Evolutionary conservation across 2,113 vertebrate genomes (phyloP), one percentile per base, ranked within the genome.

Genomic region (Pholis gunnellus): DNA sequence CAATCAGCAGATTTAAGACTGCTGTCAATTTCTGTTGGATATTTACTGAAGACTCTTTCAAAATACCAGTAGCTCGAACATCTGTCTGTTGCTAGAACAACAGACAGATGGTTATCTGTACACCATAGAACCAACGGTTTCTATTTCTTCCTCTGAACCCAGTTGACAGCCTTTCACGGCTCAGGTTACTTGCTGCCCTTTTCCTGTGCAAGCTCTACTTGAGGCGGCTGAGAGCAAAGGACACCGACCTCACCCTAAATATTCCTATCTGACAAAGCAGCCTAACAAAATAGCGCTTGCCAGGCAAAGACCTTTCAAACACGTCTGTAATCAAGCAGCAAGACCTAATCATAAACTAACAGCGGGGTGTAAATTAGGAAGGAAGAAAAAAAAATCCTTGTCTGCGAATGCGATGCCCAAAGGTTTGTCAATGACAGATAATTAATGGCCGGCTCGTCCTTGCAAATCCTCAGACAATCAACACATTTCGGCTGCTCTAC

Each of bases 311-410:
- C 78, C 71, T 78, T 82, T 85, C 75, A 79, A 78, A 89, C 78
- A 83, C 73, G 83, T 72, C 75, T 81, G 79, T 82, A 91, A 92
- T 90, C 89, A 92, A 88, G 77, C 61, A 60, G 70, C 46, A 31
- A 81, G 71, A 86, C 59, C 52, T 82, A 67, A 78, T 87, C 83
- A 79, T 75, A 86, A 86, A 83, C 84, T 87, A 83, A 82, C 81
- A 81, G 79, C 60, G 69, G 36, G 40, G 57, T 81, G 68, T 78
- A 86, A 84, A 79, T 81, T 71, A 74, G 81, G 17, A 84, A 70
- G 63, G 48, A 61, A 78, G 57, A 48, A 72, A 84, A 85, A 70
- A 73, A 67, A 82, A 88, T 65, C 0, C n/a, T 48, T 48, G 50
- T 46, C 44, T 72, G 4, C 66, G 74, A 87, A 83, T 85, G 52